Base-by-base conservation (phyloP, 2,113 vertebrate genomes). In the Pteronura brasiliensis region DNA sequence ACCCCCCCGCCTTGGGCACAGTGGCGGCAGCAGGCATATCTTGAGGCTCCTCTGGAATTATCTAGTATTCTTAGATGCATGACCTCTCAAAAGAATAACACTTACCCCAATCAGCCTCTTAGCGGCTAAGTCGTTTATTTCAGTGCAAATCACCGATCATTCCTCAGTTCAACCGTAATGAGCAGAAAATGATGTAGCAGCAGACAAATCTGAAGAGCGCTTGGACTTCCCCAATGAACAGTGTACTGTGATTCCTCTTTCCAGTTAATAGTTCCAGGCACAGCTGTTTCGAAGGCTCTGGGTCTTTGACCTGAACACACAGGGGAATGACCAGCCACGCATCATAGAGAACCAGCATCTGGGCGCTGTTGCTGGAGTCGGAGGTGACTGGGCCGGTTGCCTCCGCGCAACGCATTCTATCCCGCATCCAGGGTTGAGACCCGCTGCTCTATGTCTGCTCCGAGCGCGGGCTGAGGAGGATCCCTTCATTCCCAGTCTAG, bases 341-440 rank as follows among this genome's bases (percentile, higher is more conserved):
- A 13, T 72, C 39, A 6, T 27, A 3, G 59, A 93, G 27, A 67
- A 8, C 25, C 14, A 12, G 25, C 12, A 3, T 44, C 69, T 76
- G 55, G 23, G 42, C 7, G 39, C 74, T 42, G 3, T 4, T 10
- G 11, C 23, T 29, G 0, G 11, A 21, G 25, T 27, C 4, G 13
- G 3, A 20, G 34, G 61, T 17, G 36, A 11, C 8, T 25, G 15
- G 36, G 39, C 25, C 0, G 0, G 3, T 25, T 10, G 31, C 2
- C 0, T 34, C 36, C 72, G 25, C 17, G 7, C 69, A 4, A 15
- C 1, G 39, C 11, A n/a, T 11, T 9, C 9, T 25, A n/a, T 23
- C 0, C 1, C 4, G 47, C 29, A 0, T 20, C 34, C 63, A 3
- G 17, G 23, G 20, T 82, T 59, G 82, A 79, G 47, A 39, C 23